Base-by-base conservation (phyloP, 2,888 invertebrate species). In the Nasonovia ribisnigri region DNA sequence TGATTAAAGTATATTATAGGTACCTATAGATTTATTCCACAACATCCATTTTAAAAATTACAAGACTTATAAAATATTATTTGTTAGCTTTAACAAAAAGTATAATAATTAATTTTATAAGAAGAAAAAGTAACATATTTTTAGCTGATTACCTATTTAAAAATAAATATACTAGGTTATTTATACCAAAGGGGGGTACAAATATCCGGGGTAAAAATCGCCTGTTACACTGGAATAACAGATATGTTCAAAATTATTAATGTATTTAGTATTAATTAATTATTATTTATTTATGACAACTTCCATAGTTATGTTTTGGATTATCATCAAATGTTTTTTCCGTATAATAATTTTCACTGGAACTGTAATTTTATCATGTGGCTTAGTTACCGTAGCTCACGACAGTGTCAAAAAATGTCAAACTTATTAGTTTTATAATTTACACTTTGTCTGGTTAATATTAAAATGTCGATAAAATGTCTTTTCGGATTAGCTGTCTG, bases 401-500 rank as follows among this genome's bases (percentile, higher is more conserved):
- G 36, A 0, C 2, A 36, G 36, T 67, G 67, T 67, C 36, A 67
- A 67, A 67, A 67, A 67, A 67, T 67, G 67, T 67, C 67, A 67
- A 67, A 67, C 43, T 86, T 46, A 86, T 86, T 86, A 24, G 86
- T 43, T 86, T 67, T 67, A 67, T 67, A 67, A 67, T 67, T 67
- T 67, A 67, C n/a, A 67, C n/a, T 67, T 67, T 67, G n/a, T n/a
- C 16, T 16, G 67, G 36, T 67, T 67, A 67, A 67, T 67, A 67
- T 67, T 67, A 67, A 67, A 67, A 67, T 67, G 36, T 67, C 67
- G 20, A 67, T 67, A 16, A 67, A n/a, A 16, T 67, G 67, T 36
- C 67, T 67, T 4, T 67, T 67, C 16, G 67, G 67, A 67, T 67
- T 67, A 67, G 2, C n/a, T 67, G 67, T 36, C 36, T 67, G 36